Base-by-base conservation (phyloP, 2,888 invertebrate species). In the Luperina nickerlii region DNA sequence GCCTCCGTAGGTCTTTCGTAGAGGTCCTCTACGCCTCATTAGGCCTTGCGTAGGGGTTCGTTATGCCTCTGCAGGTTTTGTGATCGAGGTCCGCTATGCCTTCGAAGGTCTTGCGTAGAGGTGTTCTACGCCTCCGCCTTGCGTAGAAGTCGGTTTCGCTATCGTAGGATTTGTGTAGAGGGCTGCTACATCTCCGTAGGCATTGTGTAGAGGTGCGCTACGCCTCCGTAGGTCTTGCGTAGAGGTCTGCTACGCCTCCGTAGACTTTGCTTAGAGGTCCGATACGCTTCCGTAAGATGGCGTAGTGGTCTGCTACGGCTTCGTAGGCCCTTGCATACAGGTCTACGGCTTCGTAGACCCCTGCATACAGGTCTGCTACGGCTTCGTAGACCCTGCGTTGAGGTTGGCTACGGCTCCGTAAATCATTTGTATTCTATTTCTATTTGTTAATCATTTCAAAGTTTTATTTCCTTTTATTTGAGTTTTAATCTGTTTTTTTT, bases 1-100 rank as follows among this genome's bases (percentile, higher is more conserved):
- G 54, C 54, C 7, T 20, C 20, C 20, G 54, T 54, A 54, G 7
- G 8, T 6, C 7, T 51, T 18, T 1, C 7, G 51, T 20, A 51
- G 18, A 6, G 18, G 51, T 7, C 6, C 20, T 18, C 51, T 51
- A 20, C 18, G 20, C 11, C 11, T 3, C 3, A 0, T 3, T 24
- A 57, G 9, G 3, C 4, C 2, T 57, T 57, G 3, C 3, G 57
- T 24, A 24, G 24, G 1, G 3, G 9, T 1, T 3, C 3, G 6
- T 18, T 51, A 51, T 1, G 3, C 9, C 57, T 11, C 9, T 3
- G 0, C 11, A 69, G 20, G 0, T 0, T 0, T 32, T 5, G 0
- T 1, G 57, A 1, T 24, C 24, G 24, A 2, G 3, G 3, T 1
- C 9, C 3, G 6, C 15, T 51, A 15, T 6, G 3, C 3, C 57